Percentiles rank a stretch among this genome's conserved stretches.
These are phyloP conservation scores for Oxytorus armatus DNA, from an alignment of 2,888 invertebrate species.

Conservation along the genomic window DNA sequence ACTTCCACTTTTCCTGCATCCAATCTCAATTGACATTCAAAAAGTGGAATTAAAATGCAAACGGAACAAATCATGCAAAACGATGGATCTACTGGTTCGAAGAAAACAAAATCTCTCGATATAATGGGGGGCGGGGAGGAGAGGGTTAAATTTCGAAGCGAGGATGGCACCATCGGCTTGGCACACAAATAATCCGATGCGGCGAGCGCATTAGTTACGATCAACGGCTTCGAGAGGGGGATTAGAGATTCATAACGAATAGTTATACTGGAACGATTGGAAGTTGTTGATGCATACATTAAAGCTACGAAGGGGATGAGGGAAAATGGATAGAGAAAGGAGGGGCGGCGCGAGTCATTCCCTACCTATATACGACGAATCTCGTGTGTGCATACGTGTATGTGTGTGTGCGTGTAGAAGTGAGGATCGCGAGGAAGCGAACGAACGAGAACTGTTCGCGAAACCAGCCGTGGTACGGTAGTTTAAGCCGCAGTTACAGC, in stretches of 20 bases:
- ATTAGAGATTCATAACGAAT: slow-evolving; percentile 81
- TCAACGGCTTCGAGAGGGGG: slow-evolving; percentile 72
- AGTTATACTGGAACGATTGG: slow-evolving; percentile 79
- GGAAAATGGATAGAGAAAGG: slow-evolving; percentile 61
- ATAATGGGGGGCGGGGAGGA: no score
- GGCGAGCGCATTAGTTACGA: slow-evolving; percentile 73
- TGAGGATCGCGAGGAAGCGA: slow-evolving; percentile 19
- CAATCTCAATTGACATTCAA: neutral
- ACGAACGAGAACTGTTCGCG: slow-evolving; percentile 46
- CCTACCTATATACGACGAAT: slow-evolving; percentile 18
- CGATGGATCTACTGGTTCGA: neutral
- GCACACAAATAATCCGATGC: slow-evolving; percentile 54
- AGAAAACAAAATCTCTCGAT: slow-evolving; percentile 33
- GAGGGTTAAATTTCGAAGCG: slow-evolving; percentile 33
- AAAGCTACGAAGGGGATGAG: slow-evolving; percentile 65
- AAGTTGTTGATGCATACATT: slow-evolving; percentile 80
- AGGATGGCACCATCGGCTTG: slow-evolving; percentile 53
- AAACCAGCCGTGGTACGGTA: slow-evolving; percentile 24
- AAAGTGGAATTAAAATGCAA: neutral
- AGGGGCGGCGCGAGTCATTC: slow-evolving; percentile 35
- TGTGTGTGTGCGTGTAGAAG: neutral
- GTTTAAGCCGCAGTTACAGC: slow-evolving; percentile 56
- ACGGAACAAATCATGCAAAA: neutral
- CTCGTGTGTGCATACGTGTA: slow-evolving; percentile 4
- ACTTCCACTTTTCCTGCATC: neutral